Evolutionary conservation across 2,888 invertebrate species (phyloP).

Genomic region (Watsonalla binaria): DNA sequence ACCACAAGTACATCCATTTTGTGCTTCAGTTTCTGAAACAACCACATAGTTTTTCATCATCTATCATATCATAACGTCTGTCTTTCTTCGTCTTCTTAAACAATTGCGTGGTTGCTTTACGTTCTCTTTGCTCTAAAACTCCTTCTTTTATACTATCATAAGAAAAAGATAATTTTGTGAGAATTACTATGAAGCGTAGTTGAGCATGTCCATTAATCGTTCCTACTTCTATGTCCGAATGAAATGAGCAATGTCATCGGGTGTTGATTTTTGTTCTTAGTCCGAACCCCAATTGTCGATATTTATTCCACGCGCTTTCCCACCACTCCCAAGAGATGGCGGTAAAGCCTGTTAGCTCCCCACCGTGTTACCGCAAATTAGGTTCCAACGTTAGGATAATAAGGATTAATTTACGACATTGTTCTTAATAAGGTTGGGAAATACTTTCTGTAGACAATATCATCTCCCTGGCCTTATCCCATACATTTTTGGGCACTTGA

Average conservation of each 20-base stretch:
- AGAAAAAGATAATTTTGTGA: not conserved
- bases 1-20: too few species aligned
- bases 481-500: too few species aligned
- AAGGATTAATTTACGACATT: not conserved
- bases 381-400: not conserved
- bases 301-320: conserved; percentile 50
- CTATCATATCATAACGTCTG: too few species aligned
- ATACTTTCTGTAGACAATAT: too few species aligned
- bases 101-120: too few species aligned
- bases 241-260: conserved; percentile 50
- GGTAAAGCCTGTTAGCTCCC: conserved; percentile 63
- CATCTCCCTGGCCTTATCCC: too few species aligned
- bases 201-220: conserved; percentile 29
- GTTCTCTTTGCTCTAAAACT: too few species aligned
- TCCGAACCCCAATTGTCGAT: conserved; percentile 21
- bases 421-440: not conserved
- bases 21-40: too few species aligned
- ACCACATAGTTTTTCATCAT: too few species aligned
- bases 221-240: conserved; percentile 12
- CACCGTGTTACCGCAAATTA: conserved; percentile 21
- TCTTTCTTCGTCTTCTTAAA: too few species aligned
- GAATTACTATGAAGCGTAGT: not conserved
- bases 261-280: conserved; percentile 76
- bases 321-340: conserved; percentile 37
- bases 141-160: too few species aligned